Percentiles rank a stretch among this genome's conserved stretches.
Conservation (phyloP, 2,888 invertebrate genomes). For the Spodoptera exigua region DNA sequence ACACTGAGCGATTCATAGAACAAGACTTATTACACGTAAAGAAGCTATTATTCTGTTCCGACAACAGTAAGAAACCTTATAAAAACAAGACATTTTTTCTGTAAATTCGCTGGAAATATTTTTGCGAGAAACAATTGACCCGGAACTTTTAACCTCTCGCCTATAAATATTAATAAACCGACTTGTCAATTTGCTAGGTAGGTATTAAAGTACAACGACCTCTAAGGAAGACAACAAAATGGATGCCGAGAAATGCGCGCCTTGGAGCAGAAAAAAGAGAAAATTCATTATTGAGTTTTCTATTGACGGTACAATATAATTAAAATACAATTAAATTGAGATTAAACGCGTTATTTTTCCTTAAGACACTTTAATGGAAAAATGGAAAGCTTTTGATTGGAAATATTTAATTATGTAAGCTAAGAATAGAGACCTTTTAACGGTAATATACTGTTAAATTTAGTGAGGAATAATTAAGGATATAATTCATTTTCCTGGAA, state of each 20-base stretch:
- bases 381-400: slow-evolving; percentile 27
- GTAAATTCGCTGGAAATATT: slow-evolving; percentile 1
- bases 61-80: slow-evolving; percentile 5
- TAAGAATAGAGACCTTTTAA: slow-evolving; percentile 3
- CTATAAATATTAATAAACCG: slow-evolving; percentile 25
- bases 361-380: slow-evolving; percentile 9
- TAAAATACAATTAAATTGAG: slow-evolving; percentile 3
- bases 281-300: slow-evolving; percentile 44
- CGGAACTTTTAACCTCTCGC: slow-evolving; percentile 25
- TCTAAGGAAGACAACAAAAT: slow-evolving; percentile 41
- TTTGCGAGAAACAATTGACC: slow-evolving; percentile 23
- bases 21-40: neutral
- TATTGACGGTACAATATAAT: slow-evolving; percentile 16
- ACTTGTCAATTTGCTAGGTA: slow-evolving; percentile 13
- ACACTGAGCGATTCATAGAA: slow-evolving; percentile 1
- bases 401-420: slow-evolving; percentile 15
- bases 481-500: no score
- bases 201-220: slow-evolving; percentile 57
- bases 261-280: slow-evolving; percentile 47
- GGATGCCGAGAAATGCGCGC: slow-evolving; percentile 43
- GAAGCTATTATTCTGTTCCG: neutral
- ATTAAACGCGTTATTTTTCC: slow-evolving; percentile 13
- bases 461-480: no score
- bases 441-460: slow-evolving; percentile 2
- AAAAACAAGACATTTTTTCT: neutral